These are phyloP conservation scores for Smithornis capensis DNA, from an alignment of 2,113 vertebrate species.

Conservation along the genomic window DNA sequence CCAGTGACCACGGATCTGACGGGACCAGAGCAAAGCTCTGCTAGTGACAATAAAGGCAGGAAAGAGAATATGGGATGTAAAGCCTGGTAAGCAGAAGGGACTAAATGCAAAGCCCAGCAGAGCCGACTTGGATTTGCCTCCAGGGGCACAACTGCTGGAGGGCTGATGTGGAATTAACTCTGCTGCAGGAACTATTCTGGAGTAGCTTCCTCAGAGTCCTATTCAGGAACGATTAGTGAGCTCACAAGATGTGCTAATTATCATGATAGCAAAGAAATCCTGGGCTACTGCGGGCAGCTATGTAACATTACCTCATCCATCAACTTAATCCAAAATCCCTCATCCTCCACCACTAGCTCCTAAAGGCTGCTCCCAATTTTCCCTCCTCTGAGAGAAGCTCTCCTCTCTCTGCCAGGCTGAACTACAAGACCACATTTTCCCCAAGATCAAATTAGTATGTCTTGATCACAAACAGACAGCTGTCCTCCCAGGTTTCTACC, in stretches of 20 bases:
- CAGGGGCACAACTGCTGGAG: background rate
- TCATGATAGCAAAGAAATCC: conserved; percentile 41
- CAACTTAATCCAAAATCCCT: conserved; percentile 49
- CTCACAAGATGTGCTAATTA: conserved; percentile 56
- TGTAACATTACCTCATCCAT: conserved; percentile 45
- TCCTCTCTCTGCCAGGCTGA: background rate
- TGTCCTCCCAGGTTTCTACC: background rate
- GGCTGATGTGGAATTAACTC: conserved; percentile 28
- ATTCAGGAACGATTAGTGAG: conserved; percentile 50
- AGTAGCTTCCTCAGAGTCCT: conserved; percentile 33
- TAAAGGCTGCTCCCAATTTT: background rate
- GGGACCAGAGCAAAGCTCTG: background rate
- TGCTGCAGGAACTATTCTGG: conserved; percentile 29
- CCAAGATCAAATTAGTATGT: background rate
- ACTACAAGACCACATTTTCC: background rate
- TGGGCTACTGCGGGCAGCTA: conserved; percentile 3
- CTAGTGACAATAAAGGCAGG: background rate
- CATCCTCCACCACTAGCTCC: background rate
- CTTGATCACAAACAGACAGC: background rate
- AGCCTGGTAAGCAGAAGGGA: background rate
- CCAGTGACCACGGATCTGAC: background rate
- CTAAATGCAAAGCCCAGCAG: background rate
- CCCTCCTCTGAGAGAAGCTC: background rate
- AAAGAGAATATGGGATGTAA: background rate
- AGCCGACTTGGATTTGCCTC: conserved; percentile 11